Base-by-base conservation (phyloP, 2,888 invertebrate species). In the Trissolcus brochymenae region DNA sequence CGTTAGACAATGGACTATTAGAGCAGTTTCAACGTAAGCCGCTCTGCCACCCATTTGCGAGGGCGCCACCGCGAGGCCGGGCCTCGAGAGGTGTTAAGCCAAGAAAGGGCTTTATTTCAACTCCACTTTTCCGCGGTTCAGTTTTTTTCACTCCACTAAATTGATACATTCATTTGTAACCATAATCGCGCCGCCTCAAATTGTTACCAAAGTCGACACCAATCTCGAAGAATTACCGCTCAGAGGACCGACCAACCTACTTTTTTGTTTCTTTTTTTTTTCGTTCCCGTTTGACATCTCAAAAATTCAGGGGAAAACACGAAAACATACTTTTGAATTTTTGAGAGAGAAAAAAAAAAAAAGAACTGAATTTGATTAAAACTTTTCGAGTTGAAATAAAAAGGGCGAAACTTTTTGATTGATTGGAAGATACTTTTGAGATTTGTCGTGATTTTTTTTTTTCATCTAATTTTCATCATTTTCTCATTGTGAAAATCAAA, bases 1-100 rank as follows among this genome's bases (percentile, higher is more conserved):
- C 83, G 84, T 86, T 85, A 86, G 85, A 87, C 87, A 87, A 87
- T 87, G 82, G 87, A 86, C 87, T 87, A 87, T 87, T 87, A 87
- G 86, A 84, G 85, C 82, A 83, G 86, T 87, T 85, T 81, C 75
- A 82, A 60, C 82, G 84, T 87, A 87, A 87, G 86, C 86, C 79
- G 84, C 86, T 85, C 82, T 80, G 60, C 65, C 66, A 59, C 56
- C 65, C 54, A 71, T 68, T 76, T 67, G 66, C 64, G 17, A 79
- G 76, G 76, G 62, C 29, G 49, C 56, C 50, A 25, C 16, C 50
- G 59, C 65, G 40, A 55, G 62, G 57, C 54, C 67, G 55, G 61
- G 19, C 68, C 60, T 55, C 41, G 65, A 60, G 76, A 55, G 61
- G 71, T 29, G 71, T 66, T 60, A 50, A 25, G 51, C 46, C 56